phyloP scores from a whole-genome alignment of 2,113 vertebrate species.

The Onychostoma macrolepis region DNA sequence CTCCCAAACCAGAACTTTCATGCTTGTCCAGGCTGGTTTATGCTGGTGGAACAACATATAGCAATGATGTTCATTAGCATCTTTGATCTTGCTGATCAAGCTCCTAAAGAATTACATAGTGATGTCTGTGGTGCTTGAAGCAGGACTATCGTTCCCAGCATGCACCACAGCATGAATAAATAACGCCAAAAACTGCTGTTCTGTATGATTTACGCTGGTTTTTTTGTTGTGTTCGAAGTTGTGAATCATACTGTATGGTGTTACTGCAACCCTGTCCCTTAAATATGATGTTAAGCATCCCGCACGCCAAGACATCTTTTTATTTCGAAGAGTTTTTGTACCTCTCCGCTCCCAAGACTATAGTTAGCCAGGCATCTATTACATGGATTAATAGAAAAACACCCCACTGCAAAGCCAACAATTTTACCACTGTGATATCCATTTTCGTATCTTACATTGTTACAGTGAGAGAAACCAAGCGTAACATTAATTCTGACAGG shows the following conservation, averaged over 20 bases:
- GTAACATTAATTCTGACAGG: too few species aligned
- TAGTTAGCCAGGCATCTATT: not conserved
- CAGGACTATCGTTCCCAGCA: not conserved
- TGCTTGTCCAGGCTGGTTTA: not conserved
- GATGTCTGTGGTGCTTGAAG: not conserved
- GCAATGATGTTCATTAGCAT: conserved; percentile 1
- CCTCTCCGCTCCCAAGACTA: not conserved
- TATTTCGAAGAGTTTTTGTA: not conserved
- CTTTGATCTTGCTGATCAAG: not conserved
- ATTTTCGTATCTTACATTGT: too few species aligned
- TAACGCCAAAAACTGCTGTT: conserved; percentile 5
- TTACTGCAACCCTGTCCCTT: conserved; percentile 5
- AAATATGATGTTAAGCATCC: conserved; percentile 11
- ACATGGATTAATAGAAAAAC: not conserved
- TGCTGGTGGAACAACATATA: not conserved
- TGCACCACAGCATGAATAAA: conserved; percentile 17
- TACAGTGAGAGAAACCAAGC: too few species aligned
- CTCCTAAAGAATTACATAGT: not conserved
- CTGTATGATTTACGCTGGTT: not conserved
- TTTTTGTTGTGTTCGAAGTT: not conserved
- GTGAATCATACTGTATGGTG: not conserved
- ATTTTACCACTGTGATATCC: too few species aligned
- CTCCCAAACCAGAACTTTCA: not conserved
- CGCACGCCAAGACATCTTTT: not conserved
- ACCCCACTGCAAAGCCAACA: too few species aligned